These are phyloP conservation scores for Ibidorhyncha struthersii DNA, from an alignment of 2,113 vertebrate genomes.

Conservation along the genomic window DNA sequence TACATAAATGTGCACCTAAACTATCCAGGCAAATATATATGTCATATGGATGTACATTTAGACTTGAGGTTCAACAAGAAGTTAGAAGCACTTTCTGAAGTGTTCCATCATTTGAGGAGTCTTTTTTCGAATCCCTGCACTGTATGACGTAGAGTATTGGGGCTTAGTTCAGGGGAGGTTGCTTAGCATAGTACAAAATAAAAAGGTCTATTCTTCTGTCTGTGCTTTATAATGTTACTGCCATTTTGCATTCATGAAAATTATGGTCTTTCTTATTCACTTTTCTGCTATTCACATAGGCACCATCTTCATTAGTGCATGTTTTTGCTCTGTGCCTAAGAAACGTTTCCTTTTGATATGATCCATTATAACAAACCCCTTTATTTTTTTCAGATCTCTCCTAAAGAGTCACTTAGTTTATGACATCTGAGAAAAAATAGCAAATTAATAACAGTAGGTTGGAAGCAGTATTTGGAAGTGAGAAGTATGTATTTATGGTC, in stretches of 20 bases:
- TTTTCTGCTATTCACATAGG: background rate
- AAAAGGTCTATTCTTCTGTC: background rate
- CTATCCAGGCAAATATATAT: accelerated
- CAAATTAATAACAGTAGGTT: background rate
- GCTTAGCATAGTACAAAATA: background rate
- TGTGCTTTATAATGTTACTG: background rate
- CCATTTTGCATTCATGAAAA: background rate
- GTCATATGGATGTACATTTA: background rate
- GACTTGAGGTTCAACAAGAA: background rate
- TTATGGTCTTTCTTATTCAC: background rate
- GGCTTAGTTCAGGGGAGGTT: background rate
- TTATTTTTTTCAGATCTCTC: background rate
- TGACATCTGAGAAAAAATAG: background rate
- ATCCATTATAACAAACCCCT: background rate
- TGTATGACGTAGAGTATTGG: background rate
- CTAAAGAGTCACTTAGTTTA: background rate
- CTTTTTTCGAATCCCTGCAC: accelerated
- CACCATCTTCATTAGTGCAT: background rate
- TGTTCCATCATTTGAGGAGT: background rate
- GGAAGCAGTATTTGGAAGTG: background rate
- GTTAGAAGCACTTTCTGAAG: background rate
- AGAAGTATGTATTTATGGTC: background rate
- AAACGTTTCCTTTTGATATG: background rate
- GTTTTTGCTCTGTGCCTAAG: background rate
- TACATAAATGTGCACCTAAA: background rate